Conservation (phyloP, 2,113 vertebrate genomes). For the Oreotrochilus melanogaster region DNA sequence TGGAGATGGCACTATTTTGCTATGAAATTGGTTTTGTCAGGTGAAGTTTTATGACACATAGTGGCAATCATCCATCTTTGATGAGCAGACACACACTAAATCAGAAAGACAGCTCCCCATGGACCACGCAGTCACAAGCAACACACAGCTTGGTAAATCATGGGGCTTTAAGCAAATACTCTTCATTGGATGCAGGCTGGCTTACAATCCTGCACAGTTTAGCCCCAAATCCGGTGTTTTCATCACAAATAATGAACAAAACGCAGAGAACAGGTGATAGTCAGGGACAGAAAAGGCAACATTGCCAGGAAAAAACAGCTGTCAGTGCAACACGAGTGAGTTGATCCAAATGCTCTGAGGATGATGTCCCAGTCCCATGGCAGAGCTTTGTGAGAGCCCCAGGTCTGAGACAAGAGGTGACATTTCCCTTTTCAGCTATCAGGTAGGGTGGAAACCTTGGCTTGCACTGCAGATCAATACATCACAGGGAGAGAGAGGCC, state of each 20-base stretch:
- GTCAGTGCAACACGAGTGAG: rapidly evolving
- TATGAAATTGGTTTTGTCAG: slow-evolving; percentile 61
- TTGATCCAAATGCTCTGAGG: rapidly evolving
- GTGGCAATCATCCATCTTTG: slow-evolving; percentile 66
- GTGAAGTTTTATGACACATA: slow-evolving; percentile 51
- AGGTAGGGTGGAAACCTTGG: neutral
- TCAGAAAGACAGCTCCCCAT: slow-evolving; percentile 54
- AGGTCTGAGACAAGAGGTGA: neutral
- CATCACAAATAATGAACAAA: neutral
- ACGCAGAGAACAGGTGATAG: neutral
- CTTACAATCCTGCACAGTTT: neutral
- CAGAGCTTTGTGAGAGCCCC: neutral
- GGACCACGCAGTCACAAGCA: slow-evolving; percentile 20
- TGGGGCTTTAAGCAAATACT: slow-evolving; percentile 19
- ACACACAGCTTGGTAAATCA: neutral
- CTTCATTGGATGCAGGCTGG: neutral
- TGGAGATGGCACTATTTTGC: slow-evolving; percentile 59
- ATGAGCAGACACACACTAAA: slow-evolving; percentile 64
- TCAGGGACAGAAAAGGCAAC: neutral
- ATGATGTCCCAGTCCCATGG: rapidly evolving
- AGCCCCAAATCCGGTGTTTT: neutral
- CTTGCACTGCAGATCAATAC: slow-evolving; percentile 1
- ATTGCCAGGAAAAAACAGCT: neutral
- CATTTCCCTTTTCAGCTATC: neutral
- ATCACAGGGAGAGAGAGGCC: neutral